phyloP scores from a whole-genome alignment of 2,113 vertebrate species.

The Oncorhynchus mykiss region DNA sequence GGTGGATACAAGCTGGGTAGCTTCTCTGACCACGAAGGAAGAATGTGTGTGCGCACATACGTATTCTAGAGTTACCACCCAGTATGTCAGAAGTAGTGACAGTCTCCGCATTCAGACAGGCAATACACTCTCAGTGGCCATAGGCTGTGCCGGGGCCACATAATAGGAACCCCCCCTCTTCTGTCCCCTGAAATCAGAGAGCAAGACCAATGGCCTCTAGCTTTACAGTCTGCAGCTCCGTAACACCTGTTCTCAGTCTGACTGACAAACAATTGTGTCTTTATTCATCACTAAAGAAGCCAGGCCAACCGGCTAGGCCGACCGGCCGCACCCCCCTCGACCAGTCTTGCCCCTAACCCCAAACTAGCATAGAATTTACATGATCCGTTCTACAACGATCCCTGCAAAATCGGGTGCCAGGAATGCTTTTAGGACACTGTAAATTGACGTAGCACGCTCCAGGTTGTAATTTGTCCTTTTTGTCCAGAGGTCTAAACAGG shows the following conservation, averaged over 20 bases:
- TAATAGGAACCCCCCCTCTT: constrained; percentile 45
- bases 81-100: constrained; percentile 52
- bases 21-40: constrained; percentile 21
- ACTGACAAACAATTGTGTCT: constrained; percentile 66
- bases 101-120: constrained; percentile 37
- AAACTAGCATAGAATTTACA: constrained; percentile 10
- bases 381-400: background rate
- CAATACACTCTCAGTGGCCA: constrained; percentile 27
- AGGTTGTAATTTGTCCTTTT: background rate
- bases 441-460: background rate
- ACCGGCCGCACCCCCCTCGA: constrained; percentile 32
- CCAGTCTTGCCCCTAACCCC: constrained; percentile 22
- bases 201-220: constrained; percentile 36
- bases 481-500: too few species aligned
- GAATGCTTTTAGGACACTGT: too few species aligned
- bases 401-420: background rate
- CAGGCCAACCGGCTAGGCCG: constrained; percentile 21
- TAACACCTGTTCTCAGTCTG: constrained; percentile 63
- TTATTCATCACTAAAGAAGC: constrained; percentile 51
- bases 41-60: constrained; percentile 20
- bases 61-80: constrained; percentile 45
- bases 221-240: constrained; percentile 36
- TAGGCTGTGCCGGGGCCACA: constrained; percentile 23
- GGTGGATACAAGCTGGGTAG: background rate
- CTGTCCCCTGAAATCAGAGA: constrained; percentile 61